Evolutionary conservation across 2,797 vertebrate genomes (phyloP).

Genomic region (Arrhamphus sclerolepis): DNA sequence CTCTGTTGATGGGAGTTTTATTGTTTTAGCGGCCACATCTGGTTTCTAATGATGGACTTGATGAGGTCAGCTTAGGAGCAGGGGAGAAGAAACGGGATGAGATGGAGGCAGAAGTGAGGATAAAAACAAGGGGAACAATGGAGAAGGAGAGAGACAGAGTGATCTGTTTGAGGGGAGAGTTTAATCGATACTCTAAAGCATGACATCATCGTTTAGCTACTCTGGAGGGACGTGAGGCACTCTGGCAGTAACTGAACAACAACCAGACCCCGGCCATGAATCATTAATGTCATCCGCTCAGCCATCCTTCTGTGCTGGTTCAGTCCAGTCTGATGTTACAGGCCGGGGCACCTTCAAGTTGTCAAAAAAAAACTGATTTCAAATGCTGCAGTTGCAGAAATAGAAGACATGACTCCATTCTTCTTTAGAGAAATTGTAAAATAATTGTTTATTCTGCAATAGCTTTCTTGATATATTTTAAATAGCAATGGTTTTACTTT

Average conservation of each 20-base stretch:
- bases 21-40: conserved; percentile 75
- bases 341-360: conserved; percentile 61
- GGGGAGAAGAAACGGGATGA: conserved; percentile 1
- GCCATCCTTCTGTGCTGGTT: conserved; percentile 29
- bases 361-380: conserved; percentile 52
- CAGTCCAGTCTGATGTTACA: conserved; percentile 58
- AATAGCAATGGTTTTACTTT: no score
- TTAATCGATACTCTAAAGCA: conserved; percentile 71
- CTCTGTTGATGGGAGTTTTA: conserved; percentile 66
- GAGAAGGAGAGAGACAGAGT: conserved; percentile 43
- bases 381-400: conserved; percentile 11
- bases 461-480: no score
- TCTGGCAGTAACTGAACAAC: conserved; percentile 70
- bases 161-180: conserved; percentile 52
- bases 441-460: background rate
- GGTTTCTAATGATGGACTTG: conserved; percentile 72
- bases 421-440: conserved; percentile 2
- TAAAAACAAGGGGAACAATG: conserved; percentile 38
- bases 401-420: background rate
- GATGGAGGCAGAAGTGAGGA: conserved; percentile 25
- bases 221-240: conserved; percentile 64
- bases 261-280: conserved; percentile 63
- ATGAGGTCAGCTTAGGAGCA: conserved; percentile 60
- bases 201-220: conserved; percentile 74
- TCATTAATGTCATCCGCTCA: conserved; percentile 70